Conservation (phyloP, 2,888 invertebrate genomes). For the Bombyx huttoni region DNA sequence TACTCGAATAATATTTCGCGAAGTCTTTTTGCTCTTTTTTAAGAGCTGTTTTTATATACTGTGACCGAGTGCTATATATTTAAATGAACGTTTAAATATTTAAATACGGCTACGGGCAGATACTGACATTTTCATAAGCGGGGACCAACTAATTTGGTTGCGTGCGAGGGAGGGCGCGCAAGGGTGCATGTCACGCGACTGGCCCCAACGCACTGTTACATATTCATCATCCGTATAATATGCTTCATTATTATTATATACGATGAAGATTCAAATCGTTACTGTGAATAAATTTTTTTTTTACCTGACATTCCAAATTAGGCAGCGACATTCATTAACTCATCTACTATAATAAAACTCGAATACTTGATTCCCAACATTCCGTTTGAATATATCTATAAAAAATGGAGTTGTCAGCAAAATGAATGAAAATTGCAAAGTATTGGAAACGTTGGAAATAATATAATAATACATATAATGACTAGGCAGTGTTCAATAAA, state of each 20-base stretch:
- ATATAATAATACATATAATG: too few species aligned
- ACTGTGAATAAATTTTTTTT: neutral
- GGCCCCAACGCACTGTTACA: constrained; percentile 13
- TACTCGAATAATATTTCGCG: neutral
- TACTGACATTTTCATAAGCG: constrained; percentile 19
- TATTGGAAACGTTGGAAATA: too few species aligned
- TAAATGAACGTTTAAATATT: constrained; percentile 2
- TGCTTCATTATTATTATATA: neutral
- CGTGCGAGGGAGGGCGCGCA: constrained; percentile 27
- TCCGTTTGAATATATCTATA: too few species aligned
- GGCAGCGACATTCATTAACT: too few species aligned
- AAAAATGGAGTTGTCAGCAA: too few species aligned
- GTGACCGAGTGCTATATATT: neutral
- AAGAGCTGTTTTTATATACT: neutral
- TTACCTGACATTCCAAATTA: too few species aligned
- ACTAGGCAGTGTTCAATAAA: too few species aligned
- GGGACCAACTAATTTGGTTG: constrained; percentile 16
- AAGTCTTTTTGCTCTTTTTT: neutral
- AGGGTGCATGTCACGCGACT: constrained; percentile 44
- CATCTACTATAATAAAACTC: too few species aligned
- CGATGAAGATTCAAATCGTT: neutral
- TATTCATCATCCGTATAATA: constrained; percentile 10
- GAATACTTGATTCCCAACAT: too few species aligned
- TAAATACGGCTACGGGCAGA: constrained; percentile 1
- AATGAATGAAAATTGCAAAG: too few species aligned